Base-by-base conservation (phyloP, 2,888 invertebrate species). In the Glaucopsyche alexis region DNA sequence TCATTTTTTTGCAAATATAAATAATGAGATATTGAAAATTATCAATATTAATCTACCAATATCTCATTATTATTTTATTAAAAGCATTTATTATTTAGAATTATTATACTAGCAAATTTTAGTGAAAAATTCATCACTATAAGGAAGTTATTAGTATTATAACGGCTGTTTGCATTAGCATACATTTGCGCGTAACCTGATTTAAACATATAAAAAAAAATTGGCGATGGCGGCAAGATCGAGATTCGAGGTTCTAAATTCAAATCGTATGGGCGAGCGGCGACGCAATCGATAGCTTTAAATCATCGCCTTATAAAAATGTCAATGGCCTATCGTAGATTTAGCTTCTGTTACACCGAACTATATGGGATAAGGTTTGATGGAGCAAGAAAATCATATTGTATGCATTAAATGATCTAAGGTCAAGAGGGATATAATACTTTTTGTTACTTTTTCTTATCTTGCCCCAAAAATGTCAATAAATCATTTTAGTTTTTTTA, bases 241-340 rank as follows among this genome's bases (percentile, higher is more conserved):
- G 71, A 74, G 73, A 73, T 75, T 73, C 77, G 71, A 74, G 74
- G 74, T 75, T 77, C 79, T 82, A 83, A 84, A 87, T 86, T 84
- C 81, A 83, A 85, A 87, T 82, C 80, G 78, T 77, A 79, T 77
- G 79, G 81, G 85, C 85, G 86, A 87, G 82, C 84, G 83, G 81
- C 80, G 85, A 79, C 80, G 78, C 83, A 88, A 93, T 93, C 91
- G 90, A 93, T 93, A 85, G 84, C 80, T 81, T 80, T 91, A 91
- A 90, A 92, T 93, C 91, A 92, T 90, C 84, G 84, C 78, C 85
- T 87, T 89, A 91, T 92, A 91, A 92, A 92, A 91, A 88, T 90
- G 92, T 92, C 92, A 90, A 83, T 90, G 88, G 86, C 89, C 90
- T 83, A 84, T 78, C 80, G 79, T 77, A 76, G 69, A 65, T 29